A percentile compares a stretch with the other conserved stretches of the same genome.
phyloP scores from a whole-genome alignment of 2,888 invertebrate genomes.

The Drosophila parthenogenetica region DNA sequence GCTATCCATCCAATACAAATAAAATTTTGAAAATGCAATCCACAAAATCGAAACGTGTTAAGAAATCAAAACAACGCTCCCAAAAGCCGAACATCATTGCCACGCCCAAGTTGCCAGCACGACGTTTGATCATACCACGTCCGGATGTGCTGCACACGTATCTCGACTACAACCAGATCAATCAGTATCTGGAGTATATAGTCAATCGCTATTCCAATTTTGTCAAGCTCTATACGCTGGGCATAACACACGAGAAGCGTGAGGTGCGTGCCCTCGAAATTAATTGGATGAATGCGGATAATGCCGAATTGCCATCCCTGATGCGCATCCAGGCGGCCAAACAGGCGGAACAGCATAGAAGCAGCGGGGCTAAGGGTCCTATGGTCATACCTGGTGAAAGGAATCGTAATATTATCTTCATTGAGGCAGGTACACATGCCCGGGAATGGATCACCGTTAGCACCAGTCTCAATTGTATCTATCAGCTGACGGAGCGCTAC shows the following conservation, averaged over 20 bases:
- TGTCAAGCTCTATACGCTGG: constrained; percentile 80
- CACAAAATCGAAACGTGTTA: constrained; percentile 51
- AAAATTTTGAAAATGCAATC: constrained; percentile 39
- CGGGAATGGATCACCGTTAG: constrained; percentile 89
- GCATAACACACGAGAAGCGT: constrained; percentile 81
- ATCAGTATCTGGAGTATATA: constrained; percentile 83
- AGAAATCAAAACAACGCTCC: constrained; percentile 43
- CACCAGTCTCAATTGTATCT: constrained; percentile 87
- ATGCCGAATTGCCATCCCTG: constrained; percentile 52
- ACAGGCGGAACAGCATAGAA: constrained; percentile 9
- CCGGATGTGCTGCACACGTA: constrained; percentile 81
- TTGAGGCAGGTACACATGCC: constrained; percentile 86
- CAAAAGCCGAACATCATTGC: constrained; percentile 5
- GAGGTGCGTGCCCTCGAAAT: constrained; percentile 81
- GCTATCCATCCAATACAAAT: not conserved
- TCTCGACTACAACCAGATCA: constrained; percentile 80
- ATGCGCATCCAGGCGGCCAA: constrained; percentile 46
- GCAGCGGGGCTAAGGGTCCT: constrained; percentile 16
- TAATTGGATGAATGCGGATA: constrained; percentile 78
- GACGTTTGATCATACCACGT: constrained; percentile 65
- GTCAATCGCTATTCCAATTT: constrained; percentile 71
- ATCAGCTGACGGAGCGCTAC: constrained; percentile 86
- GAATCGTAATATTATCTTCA: constrained; percentile 80
- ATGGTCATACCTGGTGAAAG: constrained; percentile 41
- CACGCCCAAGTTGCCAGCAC: constrained; percentile 17